phyloP scores from a whole-genome alignment of 2,797 vertebrate genomes.

The Spinibarbus caldwelli region DNA sequence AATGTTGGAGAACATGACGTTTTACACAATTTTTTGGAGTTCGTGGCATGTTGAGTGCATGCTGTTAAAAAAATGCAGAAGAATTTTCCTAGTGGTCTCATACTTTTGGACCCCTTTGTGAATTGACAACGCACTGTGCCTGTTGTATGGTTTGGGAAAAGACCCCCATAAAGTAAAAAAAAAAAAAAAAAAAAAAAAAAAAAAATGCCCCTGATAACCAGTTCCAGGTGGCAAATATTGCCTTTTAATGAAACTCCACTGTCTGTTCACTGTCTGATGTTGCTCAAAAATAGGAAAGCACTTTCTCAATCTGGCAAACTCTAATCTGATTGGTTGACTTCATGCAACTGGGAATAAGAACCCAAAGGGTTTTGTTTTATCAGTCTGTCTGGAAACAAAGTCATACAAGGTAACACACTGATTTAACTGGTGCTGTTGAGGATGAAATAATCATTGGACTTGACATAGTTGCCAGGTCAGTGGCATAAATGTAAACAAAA shows the following conservation, averaged over 20 bases:
- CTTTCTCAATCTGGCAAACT: constrained; percentile 3
- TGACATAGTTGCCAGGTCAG: neutral
- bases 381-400: neutral
- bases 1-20: neutral
- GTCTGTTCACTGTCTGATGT: neutral
- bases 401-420: too few species aligned
- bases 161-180: neutral
- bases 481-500: neutral
- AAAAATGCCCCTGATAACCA: neutral
- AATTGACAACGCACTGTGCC: neutral
- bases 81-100: neutral
- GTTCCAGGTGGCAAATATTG: constrained; percentile 5
- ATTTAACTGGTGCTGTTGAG: neutral
- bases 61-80: neutral
- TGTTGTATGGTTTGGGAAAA: neutral
- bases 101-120: neutral
- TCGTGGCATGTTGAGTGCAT: neutral
- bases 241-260: neutral
- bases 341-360: neutral
- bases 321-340: constrained; percentile 6
- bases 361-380: neutral
- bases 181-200: neutral
- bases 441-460: neutral
- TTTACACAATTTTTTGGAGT: neutral
- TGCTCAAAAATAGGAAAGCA: neutral